These are phyloP conservation scores for Brachionus calyciflorus DNA, from an alignment of 1,140 invertebrate genomes.

Conservation along the genomic window DNA sequence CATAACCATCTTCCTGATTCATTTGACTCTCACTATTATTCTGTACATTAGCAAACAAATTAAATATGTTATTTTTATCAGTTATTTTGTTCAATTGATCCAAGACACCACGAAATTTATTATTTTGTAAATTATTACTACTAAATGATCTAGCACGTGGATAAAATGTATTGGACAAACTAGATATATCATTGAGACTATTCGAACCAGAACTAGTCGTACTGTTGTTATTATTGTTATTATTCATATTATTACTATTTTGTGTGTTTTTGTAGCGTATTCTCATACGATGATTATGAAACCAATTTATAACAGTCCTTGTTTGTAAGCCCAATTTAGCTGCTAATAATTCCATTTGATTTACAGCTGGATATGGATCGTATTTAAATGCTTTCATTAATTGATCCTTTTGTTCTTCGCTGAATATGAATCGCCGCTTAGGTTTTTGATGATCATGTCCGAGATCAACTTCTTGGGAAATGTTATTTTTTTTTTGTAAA, in stretches of 20 bases:
- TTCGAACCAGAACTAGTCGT: not conserved
- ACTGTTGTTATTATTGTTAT: too few species aligned
- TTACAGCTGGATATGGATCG: slow-evolving; percentile 86
- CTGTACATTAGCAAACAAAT: not conserved
- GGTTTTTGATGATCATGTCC: slow-evolving; percentile 35
- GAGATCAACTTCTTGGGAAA: not conserved
- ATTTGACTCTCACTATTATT: not conserved
- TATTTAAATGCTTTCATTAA: slow-evolving; percentile 81
- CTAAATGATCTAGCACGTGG: not conserved
- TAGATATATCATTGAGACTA: slow-evolving; percentile 27
- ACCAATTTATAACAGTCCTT: slow-evolving; percentile 95
- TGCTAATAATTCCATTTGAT: slow-evolving; percentile 86
- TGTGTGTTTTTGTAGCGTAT: slow-evolving; percentile 41
- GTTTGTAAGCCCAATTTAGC: slow-evolving; percentile 83
- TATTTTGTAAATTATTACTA: not conserved
- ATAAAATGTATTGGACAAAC: slow-evolving; percentile 22
- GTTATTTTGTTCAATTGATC: slow-evolving; percentile 18
- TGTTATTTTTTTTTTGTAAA: slow-evolving; percentile 8
- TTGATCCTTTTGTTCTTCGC: slow-evolving; percentile 91
- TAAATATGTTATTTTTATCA: slow-evolving; percentile 1
- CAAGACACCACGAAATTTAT: not conserved
- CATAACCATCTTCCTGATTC: not conserved
- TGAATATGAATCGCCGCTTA: slow-evolving; percentile 74
- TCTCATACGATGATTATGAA: slow-evolving; percentile 93
- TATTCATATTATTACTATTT: not conserved